A percentile compares a stretch with the other conserved stretches of the same genome.
These are phyloP conservation scores for Hestina assimilis DNA, from an alignment of 1,140 invertebrate species.

Conservation along the genomic window DNA sequence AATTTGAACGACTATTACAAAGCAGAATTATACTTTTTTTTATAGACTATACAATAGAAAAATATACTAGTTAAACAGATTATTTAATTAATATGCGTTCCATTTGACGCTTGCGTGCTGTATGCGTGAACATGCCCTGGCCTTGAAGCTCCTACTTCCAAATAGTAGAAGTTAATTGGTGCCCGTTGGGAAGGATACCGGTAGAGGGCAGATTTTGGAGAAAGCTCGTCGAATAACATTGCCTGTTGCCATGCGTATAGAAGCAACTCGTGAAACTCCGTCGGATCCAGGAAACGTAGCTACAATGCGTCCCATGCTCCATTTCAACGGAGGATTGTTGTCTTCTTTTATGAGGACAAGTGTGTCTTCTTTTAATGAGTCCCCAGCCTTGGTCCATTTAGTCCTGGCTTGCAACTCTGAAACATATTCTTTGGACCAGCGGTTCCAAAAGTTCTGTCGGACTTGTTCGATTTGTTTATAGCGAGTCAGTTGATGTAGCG, in stretches of 20 bases:
- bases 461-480: conserved; percentile 13
- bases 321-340: conserved; percentile 21
- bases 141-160: too few relatives aligned
- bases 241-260: background rate
- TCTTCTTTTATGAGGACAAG: conserved; percentile 27
- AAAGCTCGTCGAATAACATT: background rate
- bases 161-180: background rate
- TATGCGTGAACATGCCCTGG: too few relatives aligned
- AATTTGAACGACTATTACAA: too few relatives aligned
- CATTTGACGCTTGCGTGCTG: too few relatives aligned
- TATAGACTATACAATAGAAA: too few relatives aligned
- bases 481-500: conserved; percentile 5
- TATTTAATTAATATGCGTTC: too few relatives aligned
- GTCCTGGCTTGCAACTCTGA: conserved; percentile 20
- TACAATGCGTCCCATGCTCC: conserved; percentile 17
- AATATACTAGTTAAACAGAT: too few relatives aligned
- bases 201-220: conserved; percentile 7
- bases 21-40: too few relatives aligned
- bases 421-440: conserved; percentile 20
- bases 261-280: conserved; percentile 16
- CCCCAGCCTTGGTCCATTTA: conserved; percentile 11
- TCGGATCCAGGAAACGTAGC: conserved; percentile 6
- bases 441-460: conserved; percentile 21
- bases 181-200: too few relatives aligned
- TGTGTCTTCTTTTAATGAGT: background rate